Evolutionary conservation across 2,888 invertebrate species (phyloP).

Genomic region (Oligia strigilis): DNA sequence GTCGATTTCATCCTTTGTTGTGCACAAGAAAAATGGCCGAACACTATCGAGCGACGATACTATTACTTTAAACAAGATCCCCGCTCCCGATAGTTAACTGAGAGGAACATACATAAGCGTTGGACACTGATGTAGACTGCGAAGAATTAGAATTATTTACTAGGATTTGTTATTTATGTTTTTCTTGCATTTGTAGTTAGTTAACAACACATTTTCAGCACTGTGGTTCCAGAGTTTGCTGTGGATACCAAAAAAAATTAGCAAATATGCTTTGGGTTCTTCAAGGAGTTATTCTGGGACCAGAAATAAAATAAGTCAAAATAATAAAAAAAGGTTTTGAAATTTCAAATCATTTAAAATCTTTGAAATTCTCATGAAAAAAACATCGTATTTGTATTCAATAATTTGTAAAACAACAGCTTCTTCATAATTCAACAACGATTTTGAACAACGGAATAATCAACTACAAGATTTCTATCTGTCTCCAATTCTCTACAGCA

Average conservation of each 20-base stretch:
- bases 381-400: neutral
- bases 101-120: conserved; percentile 57
- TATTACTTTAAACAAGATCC: conserved; percentile 82
- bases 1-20: conserved; percentile 86
- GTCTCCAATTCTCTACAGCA: conserved; percentile 19
- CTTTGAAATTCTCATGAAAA: neutral
- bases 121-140: conserved; percentile 55
- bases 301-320: neutral
- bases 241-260: fast-evolving
- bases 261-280: neutral
- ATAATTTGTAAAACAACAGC: neutral
- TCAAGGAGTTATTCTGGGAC: conserved; percentile 20
- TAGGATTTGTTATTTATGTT: conserved; percentile 19
- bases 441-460: conserved; percentile 14
- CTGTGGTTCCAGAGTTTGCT: neutral
- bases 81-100: conserved; percentile 70
- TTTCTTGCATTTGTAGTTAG: neutral
- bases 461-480: conserved; percentile 31
- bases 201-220: neutral
- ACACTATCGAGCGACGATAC: conserved; percentile 82
- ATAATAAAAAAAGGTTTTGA: neutral
- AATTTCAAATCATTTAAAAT: neutral
- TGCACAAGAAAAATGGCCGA: conserved; percentile 85
- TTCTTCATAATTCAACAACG: neutral
- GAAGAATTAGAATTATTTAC: conserved; percentile 47